Evolutionary conservation across 2,113 vertebrate species (phyloP).

Genomic region (Callaeas wilsoni): DNA sequence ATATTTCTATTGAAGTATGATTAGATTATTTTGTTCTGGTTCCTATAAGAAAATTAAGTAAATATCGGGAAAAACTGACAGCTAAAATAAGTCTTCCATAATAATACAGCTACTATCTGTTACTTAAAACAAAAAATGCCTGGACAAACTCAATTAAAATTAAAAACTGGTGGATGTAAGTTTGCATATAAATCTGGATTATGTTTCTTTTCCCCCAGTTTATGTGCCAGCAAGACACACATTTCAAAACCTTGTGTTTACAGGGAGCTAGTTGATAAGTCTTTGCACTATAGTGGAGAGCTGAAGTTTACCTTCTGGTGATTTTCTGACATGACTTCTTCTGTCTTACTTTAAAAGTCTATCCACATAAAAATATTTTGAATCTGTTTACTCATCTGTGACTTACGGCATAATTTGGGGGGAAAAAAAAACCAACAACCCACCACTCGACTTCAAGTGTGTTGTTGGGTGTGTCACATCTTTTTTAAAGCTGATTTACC

Average conservation of each 20-base stretch:
- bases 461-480: not conserved
- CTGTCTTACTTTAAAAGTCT: not conserved
- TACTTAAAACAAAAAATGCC: not conserved
- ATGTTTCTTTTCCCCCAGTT: not conserved
- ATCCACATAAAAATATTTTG: not conserved
- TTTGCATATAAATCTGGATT: not conserved
- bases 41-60: not conserved
- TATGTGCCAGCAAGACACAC: not conserved
- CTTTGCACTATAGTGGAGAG: not conserved
- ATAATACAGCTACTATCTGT: not conserved
- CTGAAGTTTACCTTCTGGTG: not conserved
- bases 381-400: not conserved
- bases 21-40: not conserved
- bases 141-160: not conserved
- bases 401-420: not conserved
- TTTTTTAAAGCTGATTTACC: not conserved
- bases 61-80: not conserved
- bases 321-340: not conserved
- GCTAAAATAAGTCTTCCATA: not conserved
- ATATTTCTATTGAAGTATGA: not conserved
- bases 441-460: fast-evolving
- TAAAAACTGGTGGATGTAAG: not conserved
- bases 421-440: not conserved
- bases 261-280: not conserved
- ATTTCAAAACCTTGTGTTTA: not conserved